Evolutionary conservation across 1,140 invertebrate species (phyloP), one percentile per base, ranked within the genome.

Genomic region (Diabrotica virgifera): DNA sequence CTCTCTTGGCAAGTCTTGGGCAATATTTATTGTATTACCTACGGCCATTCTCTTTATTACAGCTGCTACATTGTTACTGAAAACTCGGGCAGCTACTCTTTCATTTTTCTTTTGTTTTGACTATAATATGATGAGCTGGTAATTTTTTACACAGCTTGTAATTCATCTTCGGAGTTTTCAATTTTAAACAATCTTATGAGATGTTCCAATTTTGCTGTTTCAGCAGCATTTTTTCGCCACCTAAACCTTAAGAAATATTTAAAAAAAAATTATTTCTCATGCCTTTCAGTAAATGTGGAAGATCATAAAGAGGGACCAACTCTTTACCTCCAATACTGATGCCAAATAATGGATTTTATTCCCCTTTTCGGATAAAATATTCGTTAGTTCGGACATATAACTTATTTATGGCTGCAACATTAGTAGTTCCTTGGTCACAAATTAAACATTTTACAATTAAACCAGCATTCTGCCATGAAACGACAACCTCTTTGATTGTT

Each of bases 21-120:
- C 13, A 24, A 14, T 38, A 37, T 59, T 59, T 36, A n/a, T n/a
- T n/a, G 10, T 59, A 59, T 59, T 35, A 10, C 13, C 13, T 11
- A 55, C 5, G 24, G 53, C 13, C 7, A 51, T 46, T 24, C 46
- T 63, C 35, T 54, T 62, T 35, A 64, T 64, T 52, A 64, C 14
- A 50, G 62, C 36, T 64, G 54, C 38, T 9, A 64, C 62, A 58
- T 50, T 64, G 46, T 64, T 24, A 13, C 62, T 64, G 52, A 66
- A 66, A 38, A 60, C 54, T 66, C 62, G 59, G 7, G 58, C 53
- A 13, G 52, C 51, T 6, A 50, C 9, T 13, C 64, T 57, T 60
- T 62, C 52, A 66, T 61, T 55, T 61, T 66, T 56, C n/a, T n/a
- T 62, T 62, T 5, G 38, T 55, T 8, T 61, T 66, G 3, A 46